Conservation (phyloP, 1,140 invertebrate genomes). For the Drosophila leontia region DNA sequence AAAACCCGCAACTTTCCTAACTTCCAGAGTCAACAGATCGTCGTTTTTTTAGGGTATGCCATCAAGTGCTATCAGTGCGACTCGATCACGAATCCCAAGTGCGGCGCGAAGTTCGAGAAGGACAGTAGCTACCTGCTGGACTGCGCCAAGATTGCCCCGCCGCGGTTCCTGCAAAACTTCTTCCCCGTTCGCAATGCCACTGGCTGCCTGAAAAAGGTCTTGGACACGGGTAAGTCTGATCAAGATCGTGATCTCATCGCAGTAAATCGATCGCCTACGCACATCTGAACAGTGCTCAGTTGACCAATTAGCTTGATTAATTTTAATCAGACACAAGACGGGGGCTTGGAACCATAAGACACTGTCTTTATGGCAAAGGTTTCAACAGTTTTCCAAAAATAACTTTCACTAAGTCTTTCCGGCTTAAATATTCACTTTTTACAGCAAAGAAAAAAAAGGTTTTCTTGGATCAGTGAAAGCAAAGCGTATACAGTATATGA, state of each 20-base stretch:
- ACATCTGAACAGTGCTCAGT: neutral
- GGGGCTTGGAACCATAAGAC: neutral
- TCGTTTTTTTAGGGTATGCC: slow-evolving; percentile 59
- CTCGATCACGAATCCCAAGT: slow-evolving; percentile 55
- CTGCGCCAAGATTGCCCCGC: slow-evolving; percentile 55
- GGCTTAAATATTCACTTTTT: neutral
- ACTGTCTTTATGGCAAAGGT: too few relatives aligned
- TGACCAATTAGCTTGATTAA: slow-evolving; percentile 55
- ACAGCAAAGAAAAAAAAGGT: too few relatives aligned
- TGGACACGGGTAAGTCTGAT: slow-evolving; percentile 69
- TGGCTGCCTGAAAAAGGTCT: slow-evolving; percentile 76
- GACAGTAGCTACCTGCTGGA: slow-evolving; percentile 55
- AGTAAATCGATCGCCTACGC: slow-evolving; percentile 16
- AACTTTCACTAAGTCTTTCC: neutral
- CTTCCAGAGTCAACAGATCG: neutral
- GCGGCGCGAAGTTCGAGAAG: slow-evolving; percentile 69
- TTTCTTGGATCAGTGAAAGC: neutral
- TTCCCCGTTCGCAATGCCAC: slow-evolving; percentile 71
- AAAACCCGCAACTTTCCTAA: neutral
- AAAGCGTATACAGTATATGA: neutral
- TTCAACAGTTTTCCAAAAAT: neutral
- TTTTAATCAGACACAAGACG: slow-evolving; percentile 15
- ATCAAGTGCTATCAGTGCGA: slow-evolving; percentile 79
- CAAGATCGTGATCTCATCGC: slow-evolving; percentile 17
- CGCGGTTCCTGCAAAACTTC: slow-evolving; percentile 59